Percentiles rank a stretch among this genome's conserved stretches.
Evolutionary conservation across 2,113 vertebrate species (phyloP).

Genomic region (Calyptommatus sinebrachiatus): DNA sequence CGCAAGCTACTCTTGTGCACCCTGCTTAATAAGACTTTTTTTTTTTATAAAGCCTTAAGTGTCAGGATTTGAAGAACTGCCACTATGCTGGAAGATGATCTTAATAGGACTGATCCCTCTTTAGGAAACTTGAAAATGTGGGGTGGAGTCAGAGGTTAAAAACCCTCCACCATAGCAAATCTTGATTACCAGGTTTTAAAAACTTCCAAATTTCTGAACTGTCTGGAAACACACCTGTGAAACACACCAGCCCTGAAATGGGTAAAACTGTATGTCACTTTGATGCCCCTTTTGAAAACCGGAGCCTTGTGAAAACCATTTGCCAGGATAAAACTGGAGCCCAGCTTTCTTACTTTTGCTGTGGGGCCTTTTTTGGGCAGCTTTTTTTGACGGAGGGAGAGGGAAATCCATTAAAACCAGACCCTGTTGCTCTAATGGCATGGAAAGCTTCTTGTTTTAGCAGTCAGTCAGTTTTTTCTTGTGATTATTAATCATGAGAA

Average conservation of each 20-base stretch:
- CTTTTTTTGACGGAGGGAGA: no score
- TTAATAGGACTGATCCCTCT: background rate
- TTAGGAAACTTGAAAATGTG: background rate
- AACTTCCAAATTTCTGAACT: background rate
- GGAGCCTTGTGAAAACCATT: no score
- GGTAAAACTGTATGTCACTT: no score
- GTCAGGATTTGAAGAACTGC: background rate
- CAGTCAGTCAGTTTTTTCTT: no score
- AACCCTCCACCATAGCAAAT: background rate
- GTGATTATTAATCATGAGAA: background rate
- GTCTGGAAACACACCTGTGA: background rate
- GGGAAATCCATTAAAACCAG: no score
- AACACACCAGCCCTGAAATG: background rate
- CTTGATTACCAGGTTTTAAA: background rate
- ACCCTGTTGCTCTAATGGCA: background rate
- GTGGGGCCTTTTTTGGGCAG: no score
- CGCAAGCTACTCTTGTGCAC: rapidly evolving
- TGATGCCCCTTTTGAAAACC: no score
- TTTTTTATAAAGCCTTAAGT: background rate
- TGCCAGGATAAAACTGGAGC: background rate
- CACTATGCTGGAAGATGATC: no score
- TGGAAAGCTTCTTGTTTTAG: background rate
- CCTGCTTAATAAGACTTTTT: no score
- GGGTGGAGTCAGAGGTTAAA: background rate
- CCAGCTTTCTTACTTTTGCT: no score